phyloP scores from a whole-genome alignment of 2,888 invertebrate species.

The Apotomis betuletana region DNA sequence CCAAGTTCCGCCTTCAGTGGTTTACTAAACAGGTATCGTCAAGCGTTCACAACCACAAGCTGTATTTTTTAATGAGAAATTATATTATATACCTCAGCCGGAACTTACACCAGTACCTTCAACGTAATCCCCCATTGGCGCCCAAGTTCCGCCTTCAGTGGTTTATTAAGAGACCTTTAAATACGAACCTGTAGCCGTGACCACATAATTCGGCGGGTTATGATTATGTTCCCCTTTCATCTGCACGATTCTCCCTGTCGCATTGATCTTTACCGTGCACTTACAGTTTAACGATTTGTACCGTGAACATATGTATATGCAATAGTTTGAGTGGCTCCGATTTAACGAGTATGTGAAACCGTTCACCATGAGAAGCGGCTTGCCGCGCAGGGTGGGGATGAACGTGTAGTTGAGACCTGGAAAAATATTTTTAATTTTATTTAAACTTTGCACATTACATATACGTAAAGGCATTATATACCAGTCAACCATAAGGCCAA shows the following conservation, averaged over 20 bases:
- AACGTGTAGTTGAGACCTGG: slow-evolving; percentile 22
- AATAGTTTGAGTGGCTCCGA: background rate
- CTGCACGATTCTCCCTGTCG: slow-evolving; percentile 4
- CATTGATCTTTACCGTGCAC: slow-evolving; percentile 21
- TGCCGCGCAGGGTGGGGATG: slow-evolving; percentile 35
- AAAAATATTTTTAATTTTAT: background rate
- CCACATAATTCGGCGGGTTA: slow-evolving; percentile 22
- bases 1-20: too few species aligned
- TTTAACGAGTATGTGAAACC: slow-evolving; percentile 34
- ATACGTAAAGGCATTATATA: too few species aligned
- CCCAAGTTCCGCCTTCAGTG: background rate
- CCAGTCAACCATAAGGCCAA: too few species aligned
- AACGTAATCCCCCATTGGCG: too few species aligned
- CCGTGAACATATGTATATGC: slow-evolving; percentile 30
- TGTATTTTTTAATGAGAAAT: too few species aligned
- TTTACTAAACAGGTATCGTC: background rate
- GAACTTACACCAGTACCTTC: too few species aligned
- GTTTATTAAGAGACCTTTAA: slow-evolving; percentile 43
- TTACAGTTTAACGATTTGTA: slow-evolving; percentile 30
- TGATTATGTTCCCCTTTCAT: slow-evolving; percentile 29
- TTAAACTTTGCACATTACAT: too few species aligned
- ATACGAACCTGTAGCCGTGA: slow-evolving; percentile 22
- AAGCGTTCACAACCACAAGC: too few species aligned
- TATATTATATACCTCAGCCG: too few species aligned
- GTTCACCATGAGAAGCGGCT: slow-evolving; percentile 30